Evolutionary conservation across 2,113 vertebrate genomes (phyloP), one percentile per base, ranked within the genome.

Genomic region (Stictonetta naevosa): DNA sequence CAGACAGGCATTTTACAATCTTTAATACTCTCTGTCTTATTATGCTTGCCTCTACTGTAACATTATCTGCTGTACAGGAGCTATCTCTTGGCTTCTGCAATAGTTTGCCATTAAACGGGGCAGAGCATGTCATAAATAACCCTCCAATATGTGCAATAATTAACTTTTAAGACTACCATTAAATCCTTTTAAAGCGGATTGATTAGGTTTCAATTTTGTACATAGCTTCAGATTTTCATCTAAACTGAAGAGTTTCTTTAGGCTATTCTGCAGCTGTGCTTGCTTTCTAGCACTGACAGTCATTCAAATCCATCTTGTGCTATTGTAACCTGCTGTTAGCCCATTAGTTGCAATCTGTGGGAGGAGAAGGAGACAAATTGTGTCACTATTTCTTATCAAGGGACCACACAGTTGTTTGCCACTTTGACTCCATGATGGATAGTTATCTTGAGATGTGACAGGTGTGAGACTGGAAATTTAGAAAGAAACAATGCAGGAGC

Each of bases 391-490:
- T 97, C 98, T 99, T 99, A 99, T 99, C 99, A 98, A 98, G 98
- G 98, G 99, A 99, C 98, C 98, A 99, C 98, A 98, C 98, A 98
- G 98, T 98, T 98, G 98, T 98, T 98, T 97, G 97, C 99, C 99
- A 98, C 98, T 98, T 98, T 98, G 98, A 98, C 98, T 98, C 97
- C 95, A 91, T 98, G 98, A 99, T 98, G 98, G 98, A 99, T 99
- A 98, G 98, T 99, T 99, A 99, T 99, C 99, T 99, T 97, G 98
- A 98, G 97, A 97, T 98, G 98, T 99, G 98, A 99, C 98, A 98
- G 99, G 98, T 99, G 98, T 96, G 97, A 98, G 96, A 97, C 96
- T 98, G 96, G 95, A 97, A 96, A 98, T 98, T 97, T 97, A 93
- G 92, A 95, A 96, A 98, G 97, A 98, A 98, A 98, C 94, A 98